Evolutionary conservation across 2,113 vertebrate genomes (phyloP).

Genomic region (Gorsachius goisagi): DNA sequence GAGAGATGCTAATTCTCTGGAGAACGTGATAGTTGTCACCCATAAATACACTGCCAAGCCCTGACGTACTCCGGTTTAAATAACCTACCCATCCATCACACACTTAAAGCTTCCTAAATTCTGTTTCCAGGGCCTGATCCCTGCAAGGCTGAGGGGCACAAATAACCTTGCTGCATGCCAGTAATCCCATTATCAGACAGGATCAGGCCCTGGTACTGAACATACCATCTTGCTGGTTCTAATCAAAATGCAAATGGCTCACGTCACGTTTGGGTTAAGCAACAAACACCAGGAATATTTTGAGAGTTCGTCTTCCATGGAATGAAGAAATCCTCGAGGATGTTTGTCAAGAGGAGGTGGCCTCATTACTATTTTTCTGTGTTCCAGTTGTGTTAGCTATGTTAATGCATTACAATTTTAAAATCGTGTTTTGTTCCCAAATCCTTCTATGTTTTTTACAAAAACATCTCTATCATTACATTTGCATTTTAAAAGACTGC

Average conservation of each 20-base stretch:
- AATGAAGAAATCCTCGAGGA: background rate
- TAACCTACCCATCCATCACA: background rate
- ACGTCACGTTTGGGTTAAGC: background rate
- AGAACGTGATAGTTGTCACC: background rate
- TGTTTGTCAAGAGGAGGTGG: conserved; percentile 11
- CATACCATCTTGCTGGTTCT: background rate
- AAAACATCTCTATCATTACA: conserved; percentile 55
- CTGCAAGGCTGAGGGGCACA: background rate
- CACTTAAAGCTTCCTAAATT: background rate
- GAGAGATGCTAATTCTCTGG: background rate
- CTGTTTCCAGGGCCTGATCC: background rate
- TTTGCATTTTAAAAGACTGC: conserved; percentile 68
- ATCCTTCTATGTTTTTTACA: conserved; percentile 29
- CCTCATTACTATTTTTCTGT: background rate
- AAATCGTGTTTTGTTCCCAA: conserved; percentile 45
- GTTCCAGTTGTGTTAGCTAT: background rate
- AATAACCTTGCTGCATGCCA: background rate
- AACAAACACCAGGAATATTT: conserved; percentile 10
- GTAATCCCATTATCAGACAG: conserved; percentile 35
- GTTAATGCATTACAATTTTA: conserved; percentile 11
- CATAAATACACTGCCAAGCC: background rate
- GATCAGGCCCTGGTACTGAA: conserved; percentile 29
- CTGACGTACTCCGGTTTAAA: conserved; percentile 24
- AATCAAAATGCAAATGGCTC: conserved; percentile 48
- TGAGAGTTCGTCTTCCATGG: background rate